phyloP scores from a whole-genome alignment of 2,113 vertebrate species.

The Neolamprologus hecqui region DNA sequence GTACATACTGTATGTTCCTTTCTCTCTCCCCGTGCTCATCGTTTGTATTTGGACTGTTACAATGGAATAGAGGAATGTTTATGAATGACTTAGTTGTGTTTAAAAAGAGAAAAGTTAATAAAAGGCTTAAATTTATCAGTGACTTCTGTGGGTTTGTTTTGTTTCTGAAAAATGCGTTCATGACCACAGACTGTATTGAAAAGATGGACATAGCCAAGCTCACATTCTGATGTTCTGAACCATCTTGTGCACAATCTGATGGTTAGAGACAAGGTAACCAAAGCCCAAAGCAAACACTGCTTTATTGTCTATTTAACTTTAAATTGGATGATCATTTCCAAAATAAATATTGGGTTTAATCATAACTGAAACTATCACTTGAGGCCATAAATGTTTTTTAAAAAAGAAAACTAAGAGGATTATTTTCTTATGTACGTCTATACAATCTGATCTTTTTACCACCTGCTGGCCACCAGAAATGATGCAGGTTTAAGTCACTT shows the following conservation, averaged over 20 bases:
- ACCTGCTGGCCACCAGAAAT: too few relatives aligned
- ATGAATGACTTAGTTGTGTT: constrained; percentile 48
- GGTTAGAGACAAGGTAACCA: background rate
- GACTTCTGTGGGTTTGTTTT: background rate
- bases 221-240: rapidly evolving
- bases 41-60: constrained; percentile 51
- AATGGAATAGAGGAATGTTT: constrained; percentile 45
- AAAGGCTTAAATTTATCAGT: constrained; percentile 17
- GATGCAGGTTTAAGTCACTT: too few relatives aligned
- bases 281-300: background rate
- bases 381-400: background rate
- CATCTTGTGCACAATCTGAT: background rate
- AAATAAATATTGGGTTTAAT: background rate
- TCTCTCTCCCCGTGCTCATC: constrained; percentile 3
- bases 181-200: background rate
- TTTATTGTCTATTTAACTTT: background rate
- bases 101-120: constrained; percentile 49
- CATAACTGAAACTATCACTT: background rate
- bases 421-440: rapidly evolving
- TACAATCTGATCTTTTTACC: too few relatives aligned
- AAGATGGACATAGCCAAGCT: background rate
- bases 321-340: background rate
- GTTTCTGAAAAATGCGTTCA: rapidly evolving
- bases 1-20: constrained; percentile 5
- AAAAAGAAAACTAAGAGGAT: background rate